Conservation (phyloP, 2,797 vertebrate species). For the Chromobotia macracanthus region DNA sequence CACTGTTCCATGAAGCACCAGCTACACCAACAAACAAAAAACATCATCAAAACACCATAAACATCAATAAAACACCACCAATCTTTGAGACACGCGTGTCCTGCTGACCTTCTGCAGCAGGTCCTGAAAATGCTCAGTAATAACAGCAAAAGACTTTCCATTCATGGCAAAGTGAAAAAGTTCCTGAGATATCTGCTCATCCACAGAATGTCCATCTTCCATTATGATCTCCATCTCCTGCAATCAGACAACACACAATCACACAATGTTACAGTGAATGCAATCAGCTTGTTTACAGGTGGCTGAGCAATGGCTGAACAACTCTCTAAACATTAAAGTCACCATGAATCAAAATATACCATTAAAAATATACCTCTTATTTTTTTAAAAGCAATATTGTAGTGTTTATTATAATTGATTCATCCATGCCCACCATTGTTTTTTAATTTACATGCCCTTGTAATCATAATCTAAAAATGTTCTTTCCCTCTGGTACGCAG, state of each 20-base stretch:
- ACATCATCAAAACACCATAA: not conserved
- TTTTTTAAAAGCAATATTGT: too few relatives aligned
- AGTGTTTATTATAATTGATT: too few relatives aligned
- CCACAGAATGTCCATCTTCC: slow-evolving; percentile 79
- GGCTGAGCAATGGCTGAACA: too few relatives aligned
- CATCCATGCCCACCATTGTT: too few relatives aligned
- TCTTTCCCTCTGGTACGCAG: too few relatives aligned
- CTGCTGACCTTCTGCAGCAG: slow-evolving; percentile 89
- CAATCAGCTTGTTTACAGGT: too few relatives aligned
- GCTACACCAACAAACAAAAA: slow-evolving; percentile 71
- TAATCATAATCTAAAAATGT: too few relatives aligned
- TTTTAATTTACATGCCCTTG: too few relatives aligned
- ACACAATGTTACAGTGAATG: not conserved
- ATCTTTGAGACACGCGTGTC: not conserved
- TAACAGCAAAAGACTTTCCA: slow-evolving; percentile 93
- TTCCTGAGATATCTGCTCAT: slow-evolving; percentile 75
- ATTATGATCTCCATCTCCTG: slow-evolving; percentile 89
- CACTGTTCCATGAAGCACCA: slow-evolving; percentile 92
- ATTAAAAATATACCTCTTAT: too few relatives aligned
- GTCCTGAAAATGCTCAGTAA: slow-evolving; percentile 94
- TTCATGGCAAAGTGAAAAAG: slow-evolving; percentile 97
- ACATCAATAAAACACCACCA: slow-evolving; percentile 6
- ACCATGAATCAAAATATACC: too few relatives aligned
- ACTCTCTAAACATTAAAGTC: too few relatives aligned
- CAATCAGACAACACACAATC: slow-evolving; percentile 44